Base-by-base conservation (phyloP, 2,888 invertebrate genomes). In the Actias luna region DNA sequence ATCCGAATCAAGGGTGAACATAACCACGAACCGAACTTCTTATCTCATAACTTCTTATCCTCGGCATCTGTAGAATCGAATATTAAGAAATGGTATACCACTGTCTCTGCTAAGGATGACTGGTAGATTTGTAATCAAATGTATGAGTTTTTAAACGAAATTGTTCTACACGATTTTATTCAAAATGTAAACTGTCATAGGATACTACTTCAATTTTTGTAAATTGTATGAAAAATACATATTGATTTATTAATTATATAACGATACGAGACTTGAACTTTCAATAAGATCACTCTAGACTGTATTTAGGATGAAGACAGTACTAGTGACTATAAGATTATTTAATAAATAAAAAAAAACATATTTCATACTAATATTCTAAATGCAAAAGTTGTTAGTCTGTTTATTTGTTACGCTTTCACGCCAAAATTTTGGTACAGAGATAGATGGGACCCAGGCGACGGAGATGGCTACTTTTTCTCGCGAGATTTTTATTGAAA, bases 21-120 rank as follows among this genome's bases (percentile, higher is more conserved):
- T 66, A 90, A 88, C 60, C 92, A 92, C 67, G 72, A 71, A 50
- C 88, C 92, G 1, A 92, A 92, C 70, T 92, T 90, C 64, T 89
- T 89, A 0, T 86, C 87, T 0, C 75, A 85, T 27, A 92, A 92
- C 70, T 92, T 90, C 67, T 82, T 84, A 66, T 72, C 81, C 5
- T 77, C 85, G 1, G 72, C 77, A 46, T 67, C 72, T 12, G 67
- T 64, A 16, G 81, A 79, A 33, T 83, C 72, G 72, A 72, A 71
- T 25, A 67, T 70, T 14, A 73, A 67, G 35, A 75, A 80, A 58
- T 80, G 76, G 76, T 70, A 71, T 39, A 64, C 70, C 8, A 66
- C 74, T 31, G 58, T 68, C n/a, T 18, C 55, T 25, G 25, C 25
- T 2, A 50, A 50, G 4, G 46, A 50, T 50, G 46, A 25, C 25